Conservation (phyloP, 2,113 vertebrate genomes). For the Dermatemys mawii region DNA sequence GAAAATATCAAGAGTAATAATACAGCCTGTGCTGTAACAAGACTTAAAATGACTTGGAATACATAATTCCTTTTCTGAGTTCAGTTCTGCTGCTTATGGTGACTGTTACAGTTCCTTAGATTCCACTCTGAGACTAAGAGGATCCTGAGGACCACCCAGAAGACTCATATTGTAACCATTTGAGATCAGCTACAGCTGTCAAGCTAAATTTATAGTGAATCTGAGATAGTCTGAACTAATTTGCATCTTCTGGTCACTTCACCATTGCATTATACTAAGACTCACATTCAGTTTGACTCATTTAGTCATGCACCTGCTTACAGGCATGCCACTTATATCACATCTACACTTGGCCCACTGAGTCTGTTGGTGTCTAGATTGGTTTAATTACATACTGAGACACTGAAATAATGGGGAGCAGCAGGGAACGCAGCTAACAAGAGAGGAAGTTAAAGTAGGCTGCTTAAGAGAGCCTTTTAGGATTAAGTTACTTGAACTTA, state of each 20-base stretch:
- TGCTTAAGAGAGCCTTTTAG: background rate
- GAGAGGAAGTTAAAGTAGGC: background rate
- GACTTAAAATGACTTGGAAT: background rate
- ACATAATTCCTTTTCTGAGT: background rate
- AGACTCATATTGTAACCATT: background rate
- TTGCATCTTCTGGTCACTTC: background rate
- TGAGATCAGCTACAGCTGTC: background rate
- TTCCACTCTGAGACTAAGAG: background rate
- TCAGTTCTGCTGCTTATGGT: background rate
- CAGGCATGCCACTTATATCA: background rate
- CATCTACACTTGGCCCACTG: background rate
- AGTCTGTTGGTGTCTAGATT: background rate
- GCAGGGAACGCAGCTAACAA: background rate
- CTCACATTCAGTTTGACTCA: no score
- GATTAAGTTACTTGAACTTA: background rate
- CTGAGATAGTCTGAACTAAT: background rate
- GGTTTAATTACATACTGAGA: background rate
- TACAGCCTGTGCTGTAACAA: background rate
- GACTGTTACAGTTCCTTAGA: background rate
- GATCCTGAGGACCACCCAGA: background rate
- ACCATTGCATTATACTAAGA: background rate
- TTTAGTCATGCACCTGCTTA: background rate
- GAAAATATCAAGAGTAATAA: background rate
- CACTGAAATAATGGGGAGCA: background rate
- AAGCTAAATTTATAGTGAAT: background rate